Conservation (phyloP, 2,797 vertebrate species). For the Leuciscus waleckii region DNA sequence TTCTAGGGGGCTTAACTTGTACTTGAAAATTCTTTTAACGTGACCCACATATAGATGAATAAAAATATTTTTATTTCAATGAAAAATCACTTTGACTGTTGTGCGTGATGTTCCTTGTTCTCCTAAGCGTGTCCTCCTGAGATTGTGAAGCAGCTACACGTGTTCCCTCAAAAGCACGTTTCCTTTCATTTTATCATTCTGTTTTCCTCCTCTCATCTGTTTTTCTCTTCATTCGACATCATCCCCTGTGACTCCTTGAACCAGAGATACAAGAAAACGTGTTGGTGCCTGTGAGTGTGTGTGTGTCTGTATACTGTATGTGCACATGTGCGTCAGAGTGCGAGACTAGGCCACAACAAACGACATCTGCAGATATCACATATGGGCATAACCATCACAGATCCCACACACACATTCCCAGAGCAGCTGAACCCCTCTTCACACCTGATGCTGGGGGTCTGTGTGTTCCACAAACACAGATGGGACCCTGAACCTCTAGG, state of each 20-base stretch:
- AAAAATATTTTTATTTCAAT: neutral
- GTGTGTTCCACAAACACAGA: conserved; percentile 52
- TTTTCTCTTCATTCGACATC: conserved; percentile 63
- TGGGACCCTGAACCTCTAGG: conserved; percentile 46
- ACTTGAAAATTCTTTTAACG: neutral
- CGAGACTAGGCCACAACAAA: conserved; percentile 71
- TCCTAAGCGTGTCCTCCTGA: conserved; percentile 28
- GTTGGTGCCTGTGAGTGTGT: conserved; percentile 46
- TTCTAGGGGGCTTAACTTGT: neutral
- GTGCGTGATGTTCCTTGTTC: neutral
- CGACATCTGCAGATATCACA: conserved; percentile 64
- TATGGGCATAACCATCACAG: conserved; percentile 64
- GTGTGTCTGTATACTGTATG: conserved; percentile 52
- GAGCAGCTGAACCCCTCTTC: conserved; percentile 75
- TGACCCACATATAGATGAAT: neutral
- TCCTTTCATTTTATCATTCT: conserved; percentile 52
- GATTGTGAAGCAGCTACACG: conserved; percentile 27
- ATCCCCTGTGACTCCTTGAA: conserved; percentile 58
- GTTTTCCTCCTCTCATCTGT: conserved; percentile 61
- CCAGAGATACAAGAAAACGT: conserved; percentile 45
- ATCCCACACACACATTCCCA: conserved; percentile 40
- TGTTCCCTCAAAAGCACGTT: conserved; percentile 27
- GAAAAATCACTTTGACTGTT: neutral
- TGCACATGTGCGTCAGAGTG: conserved; percentile 63
- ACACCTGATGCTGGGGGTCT: conserved; percentile 75